Conservation (phyloP, 2,113 vertebrate species). For the Dryoscopus gambensis region DNA sequence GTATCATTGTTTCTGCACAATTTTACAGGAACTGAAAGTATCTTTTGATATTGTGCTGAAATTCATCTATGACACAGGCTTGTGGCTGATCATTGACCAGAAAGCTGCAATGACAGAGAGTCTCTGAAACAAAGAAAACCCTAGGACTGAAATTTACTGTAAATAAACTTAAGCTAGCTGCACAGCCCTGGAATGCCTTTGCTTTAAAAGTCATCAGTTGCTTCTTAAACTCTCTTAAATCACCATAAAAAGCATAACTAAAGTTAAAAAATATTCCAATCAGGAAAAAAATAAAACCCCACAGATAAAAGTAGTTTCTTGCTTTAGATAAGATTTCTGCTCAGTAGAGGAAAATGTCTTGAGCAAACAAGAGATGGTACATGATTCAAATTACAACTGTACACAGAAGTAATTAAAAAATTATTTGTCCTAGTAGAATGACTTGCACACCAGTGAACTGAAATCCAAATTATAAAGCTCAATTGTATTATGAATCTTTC, state of each 20-base stretch:
- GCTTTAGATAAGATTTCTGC: slow-evolving; percentile 5
- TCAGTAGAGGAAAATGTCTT: background rate
- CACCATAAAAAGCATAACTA: slow-evolving; percentile 20
- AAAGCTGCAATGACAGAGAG: slow-evolving; percentile 28
- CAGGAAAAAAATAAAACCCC: background rate
- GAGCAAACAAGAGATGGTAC: background rate
- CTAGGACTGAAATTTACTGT: slow-evolving; percentile 22
- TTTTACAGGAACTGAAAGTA: background rate
- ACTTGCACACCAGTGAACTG: background rate
- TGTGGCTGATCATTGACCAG: background rate
- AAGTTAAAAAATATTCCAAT: background rate
- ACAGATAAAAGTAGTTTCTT: background rate
- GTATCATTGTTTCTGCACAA: background rate
- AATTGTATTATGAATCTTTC: background rate
- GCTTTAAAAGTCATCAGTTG: slow-evolving; percentile 63
- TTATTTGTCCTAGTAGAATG: background rate
- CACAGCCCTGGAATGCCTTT: background rate
- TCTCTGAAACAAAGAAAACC: slow-evolving; percentile 57
- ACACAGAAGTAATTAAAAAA: background rate
- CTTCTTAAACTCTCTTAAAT: slow-evolving; percentile 67
- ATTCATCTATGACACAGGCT: background rate
- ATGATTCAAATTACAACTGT: background rate
- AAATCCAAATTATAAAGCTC: background rate
- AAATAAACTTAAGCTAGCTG: slow-evolving; percentile 64
- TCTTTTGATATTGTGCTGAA: background rate